Base-by-base conservation (phyloP, 2,797 vertebrate species). In the Eidolon dupreanum region DNA sequence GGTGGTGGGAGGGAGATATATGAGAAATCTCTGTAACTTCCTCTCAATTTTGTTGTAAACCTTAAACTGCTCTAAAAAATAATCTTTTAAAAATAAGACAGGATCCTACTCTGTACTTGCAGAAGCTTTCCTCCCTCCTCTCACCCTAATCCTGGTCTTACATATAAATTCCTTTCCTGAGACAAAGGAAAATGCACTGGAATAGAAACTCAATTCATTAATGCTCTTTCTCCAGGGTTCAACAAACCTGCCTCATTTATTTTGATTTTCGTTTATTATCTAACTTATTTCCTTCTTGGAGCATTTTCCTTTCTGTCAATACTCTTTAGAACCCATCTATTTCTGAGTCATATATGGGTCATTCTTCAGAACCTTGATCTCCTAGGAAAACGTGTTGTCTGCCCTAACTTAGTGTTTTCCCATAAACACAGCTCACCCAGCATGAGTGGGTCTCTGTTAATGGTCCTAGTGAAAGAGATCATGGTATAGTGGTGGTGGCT, bases 221-320 rank as follows among this genome's bases (percentile, higher is more conserved):
- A 70, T 12, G 20, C 31, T 43, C 6, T 81, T 87, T 70, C 24
- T 87, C 61, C 61, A 74, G 26, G 19, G 38, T 55, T 84, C 53
- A 65, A 26, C 11, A 85, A 73, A 77, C 6, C 49, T 70, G 26
- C 9, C 31, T 49, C n/a, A 2, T 16, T 68, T 2, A 0, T 65
- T 51, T 65, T 31, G n/a, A 57, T 63, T 92, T 87, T 73, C 33
- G 0, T 19, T 88, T 75, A 57, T 73, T 88, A 82, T 74, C 89
- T 83, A 57, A 74, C 11, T 85, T 33, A 13, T 73, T 94, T 53
- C 68, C 36, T 87, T 71, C 53, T 78, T 88, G 46, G 49, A 74
- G 12, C 46, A 53, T 65, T 90, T 93, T 86, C 41, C 28, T 83
- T 31, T 28, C 26, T 66, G 24, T 43, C 73, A 55, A 17, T 38